phyloP scores from a whole-genome alignment of 1,140 invertebrate genomes.

The Mactra quadrangularis region DNA sequence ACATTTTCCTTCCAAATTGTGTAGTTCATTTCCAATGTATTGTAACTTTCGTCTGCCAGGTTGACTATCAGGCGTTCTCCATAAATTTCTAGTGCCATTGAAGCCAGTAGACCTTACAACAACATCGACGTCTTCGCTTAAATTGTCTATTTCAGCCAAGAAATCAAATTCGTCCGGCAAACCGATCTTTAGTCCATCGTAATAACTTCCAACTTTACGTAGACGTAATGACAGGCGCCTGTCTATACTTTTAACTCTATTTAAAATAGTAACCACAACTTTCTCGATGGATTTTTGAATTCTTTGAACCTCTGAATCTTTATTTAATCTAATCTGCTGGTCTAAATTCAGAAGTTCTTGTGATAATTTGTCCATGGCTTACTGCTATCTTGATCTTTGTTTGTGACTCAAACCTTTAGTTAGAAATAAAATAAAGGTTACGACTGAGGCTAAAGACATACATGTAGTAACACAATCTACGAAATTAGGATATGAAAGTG shows the following conservation, averaged over 20 bases:
- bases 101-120: background rate
- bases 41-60: background rate
- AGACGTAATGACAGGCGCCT: conserved; percentile 1
- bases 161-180: conserved; percentile 55
- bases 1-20: background rate
- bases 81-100: conserved; percentile 7
- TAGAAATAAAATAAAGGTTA: no score
- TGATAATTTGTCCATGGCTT: no score
- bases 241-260: background rate
- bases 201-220: conserved; percentile 44
- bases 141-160: conserved; percentile 20
- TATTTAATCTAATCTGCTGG: no score
- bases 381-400: no score
- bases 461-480: no score
- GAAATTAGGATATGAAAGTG: no score
- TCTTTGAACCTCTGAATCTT: background rate
- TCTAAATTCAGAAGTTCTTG: no score
- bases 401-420: no score
- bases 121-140: conserved; percentile 13
- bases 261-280: background rate
- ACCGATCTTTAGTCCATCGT: conserved; percentile 34
- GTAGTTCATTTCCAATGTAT: background rate
- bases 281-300: background rate
- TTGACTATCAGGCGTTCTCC: background rate
- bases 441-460: no score